Evolutionary conservation across 1,140 invertebrate genomes (phyloP).

Genomic region (Doryteuthis pealeii): DNA sequence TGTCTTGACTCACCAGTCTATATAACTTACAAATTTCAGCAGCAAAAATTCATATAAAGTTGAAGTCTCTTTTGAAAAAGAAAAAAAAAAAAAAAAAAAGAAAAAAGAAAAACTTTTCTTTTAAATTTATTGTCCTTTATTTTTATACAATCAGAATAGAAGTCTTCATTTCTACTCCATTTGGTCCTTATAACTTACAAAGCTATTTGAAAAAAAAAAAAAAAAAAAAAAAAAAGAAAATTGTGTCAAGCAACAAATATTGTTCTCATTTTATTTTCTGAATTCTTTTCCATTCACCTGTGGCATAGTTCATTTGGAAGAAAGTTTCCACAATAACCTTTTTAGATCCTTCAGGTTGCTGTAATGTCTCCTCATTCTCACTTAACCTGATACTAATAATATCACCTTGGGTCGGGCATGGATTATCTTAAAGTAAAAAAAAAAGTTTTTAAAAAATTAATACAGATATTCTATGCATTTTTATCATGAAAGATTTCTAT

Average conservation of each 20-base stretch:
- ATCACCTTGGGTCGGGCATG: constrained; percentile 89
- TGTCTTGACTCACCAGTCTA: too few species aligned
- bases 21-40: too few species aligned
- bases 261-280: constrained; percentile 68
- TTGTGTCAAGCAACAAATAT: too few species aligned
- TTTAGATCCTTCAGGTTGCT: constrained; percentile 71
- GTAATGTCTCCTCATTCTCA: constrained; percentile 79
- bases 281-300: constrained; percentile 89
- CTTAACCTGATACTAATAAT: constrained; percentile 90
- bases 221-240: background rate
- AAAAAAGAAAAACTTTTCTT: background rate
- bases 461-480: too few species aligned
- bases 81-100: too few species aligned
- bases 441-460: too few species aligned
- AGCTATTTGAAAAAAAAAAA: background rate
- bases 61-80: too few species aligned
- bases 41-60: too few species aligned
- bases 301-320: constrained; percentile 96
- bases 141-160: constrained; percentile 16
- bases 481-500: too few species aligned
- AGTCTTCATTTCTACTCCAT: constrained; percentile 7
- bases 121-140: constrained; percentile 16
- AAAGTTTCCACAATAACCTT: constrained; percentile 79
- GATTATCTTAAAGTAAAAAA: constrained; percentile 73
- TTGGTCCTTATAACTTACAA: constrained; percentile 10